phyloP scores from a whole-genome alignment of 1,140 invertebrate species.

The Nylanderia fulva region DNA sequence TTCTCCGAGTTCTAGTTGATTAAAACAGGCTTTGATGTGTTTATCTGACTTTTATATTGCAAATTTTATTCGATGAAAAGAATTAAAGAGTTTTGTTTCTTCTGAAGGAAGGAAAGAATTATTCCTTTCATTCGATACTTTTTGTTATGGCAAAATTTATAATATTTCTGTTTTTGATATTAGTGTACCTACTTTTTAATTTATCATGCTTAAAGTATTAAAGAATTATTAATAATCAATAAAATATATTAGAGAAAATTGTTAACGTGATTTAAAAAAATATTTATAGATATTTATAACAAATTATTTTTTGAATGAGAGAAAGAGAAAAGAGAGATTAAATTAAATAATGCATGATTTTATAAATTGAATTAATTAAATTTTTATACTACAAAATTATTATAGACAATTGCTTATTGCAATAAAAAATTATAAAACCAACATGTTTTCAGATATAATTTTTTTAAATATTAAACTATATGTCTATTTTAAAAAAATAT shows the following conservation, averaged over 20 bases:
- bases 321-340: not conserved
- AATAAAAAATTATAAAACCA: not conserved
- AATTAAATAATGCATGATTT: not conserved
- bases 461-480: conserved; percentile 11
- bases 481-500: too few species aligned
- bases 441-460: not conserved
- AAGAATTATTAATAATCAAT: too few species aligned
- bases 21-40: not conserved
- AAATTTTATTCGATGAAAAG: not conserved
- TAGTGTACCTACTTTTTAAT: not conserved
- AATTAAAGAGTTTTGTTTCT: not conserved
- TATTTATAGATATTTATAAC: too few species aligned
- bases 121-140: not conserved
- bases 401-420: not conserved
- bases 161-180: not conserved
- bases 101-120: not conserved
- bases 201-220: too few species aligned
- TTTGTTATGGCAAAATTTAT: not conserved
- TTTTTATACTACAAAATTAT: not conserved
- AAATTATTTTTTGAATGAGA: not conserved
- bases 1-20: not conserved
- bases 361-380: not conserved
- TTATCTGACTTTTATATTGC: not conserved
- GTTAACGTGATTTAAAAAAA: too few species aligned
- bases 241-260: too few species aligned